Evolutionary conservation across 2,113 vertebrate genomes (phyloP), one percentile per base, ranked within the genome.

Genomic region (Trichomycterus rosablanca): DNA sequence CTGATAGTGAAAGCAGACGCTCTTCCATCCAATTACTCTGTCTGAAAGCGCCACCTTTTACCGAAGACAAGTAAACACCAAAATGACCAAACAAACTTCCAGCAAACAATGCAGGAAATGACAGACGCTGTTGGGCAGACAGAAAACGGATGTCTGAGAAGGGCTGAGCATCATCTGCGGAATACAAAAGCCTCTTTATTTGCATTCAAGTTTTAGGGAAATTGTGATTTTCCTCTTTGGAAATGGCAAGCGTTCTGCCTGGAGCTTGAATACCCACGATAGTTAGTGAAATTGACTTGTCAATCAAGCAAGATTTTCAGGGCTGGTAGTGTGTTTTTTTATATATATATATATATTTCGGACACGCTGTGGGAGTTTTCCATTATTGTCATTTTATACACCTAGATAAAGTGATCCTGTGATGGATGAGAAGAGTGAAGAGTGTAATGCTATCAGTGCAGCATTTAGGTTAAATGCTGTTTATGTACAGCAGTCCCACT

Each of bases 41-140:
- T 59, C 61, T 63, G 18, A 40, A 54, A 59, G 30, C 12, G 15
- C 34, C 51, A 30, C 59, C 56, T 64, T 49, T 58, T 64, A 58
- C 61, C 24, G 44, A 56, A 62, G 28, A 34, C 68, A 71, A 64
- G 60, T 67, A 67, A 66, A 75, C 70, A 73, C 23, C 59, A 49
- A 55, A 50, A 49, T 66, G 68, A 61, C 57, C 55, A 66, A 46
- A 54, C 53, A 63, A 74, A 59, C 58, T 35, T 24, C 30, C 37
- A 37, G 54, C 58, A 51, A 32, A 53, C 58, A 51, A 32, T 58
- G 42, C 62, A 40, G 58, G 58, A 72, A 72, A 72, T 72, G 52
- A 68, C 56, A 50, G 30, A 60, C 23, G 39, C 43, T 39, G 20
- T 32, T 32, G 34, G 16, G 18, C 35, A 43, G 20, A 34, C 10